Conservation (phyloP, 2,113 vertebrate genomes). For the Lophotis ruficrista region DNA sequence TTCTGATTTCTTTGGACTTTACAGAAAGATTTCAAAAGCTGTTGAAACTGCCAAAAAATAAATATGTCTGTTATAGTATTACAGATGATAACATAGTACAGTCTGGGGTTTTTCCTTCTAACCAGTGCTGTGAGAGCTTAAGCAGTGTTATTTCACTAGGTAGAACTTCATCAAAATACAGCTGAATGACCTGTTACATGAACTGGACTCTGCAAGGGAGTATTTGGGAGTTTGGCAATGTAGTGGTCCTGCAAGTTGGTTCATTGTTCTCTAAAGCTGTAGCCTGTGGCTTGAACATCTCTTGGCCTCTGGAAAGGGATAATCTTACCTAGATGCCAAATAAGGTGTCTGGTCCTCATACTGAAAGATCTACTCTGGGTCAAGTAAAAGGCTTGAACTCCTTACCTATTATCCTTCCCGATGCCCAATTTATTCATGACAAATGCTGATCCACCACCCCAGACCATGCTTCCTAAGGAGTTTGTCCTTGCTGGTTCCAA, state of each 20-base stretch:
- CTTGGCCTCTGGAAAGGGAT: background rate
- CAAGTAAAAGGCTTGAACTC: background rate
- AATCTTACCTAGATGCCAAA: background rate
- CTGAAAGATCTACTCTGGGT: background rate
- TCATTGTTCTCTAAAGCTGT: background rate
- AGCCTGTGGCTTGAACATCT: background rate
- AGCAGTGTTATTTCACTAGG: constrained; percentile 47
- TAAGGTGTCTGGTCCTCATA: background rate
- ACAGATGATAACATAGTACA: constrained; percentile 65
- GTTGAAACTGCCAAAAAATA: constrained; percentile 53
- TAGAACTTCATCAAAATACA: constrained; percentile 37
- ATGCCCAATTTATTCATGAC: background rate
- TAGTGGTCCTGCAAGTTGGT: background rate
- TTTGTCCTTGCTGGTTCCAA: background rate
- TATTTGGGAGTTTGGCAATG: background rate
- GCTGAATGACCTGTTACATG: background rate
- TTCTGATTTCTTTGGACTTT: constrained; percentile 78
- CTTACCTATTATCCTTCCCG: background rate
- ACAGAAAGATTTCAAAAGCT: constrained; percentile 52
- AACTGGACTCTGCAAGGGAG: background rate
- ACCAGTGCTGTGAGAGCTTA: constrained; percentile 44
- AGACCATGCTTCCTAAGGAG: background rate
- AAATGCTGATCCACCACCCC: background rate
- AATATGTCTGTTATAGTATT: constrained; percentile 71
- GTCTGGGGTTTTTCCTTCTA: constrained; percentile 57